Base-by-base conservation (phyloP, 2,113 vertebrate genomes). In the Pavo muticus region DNA sequence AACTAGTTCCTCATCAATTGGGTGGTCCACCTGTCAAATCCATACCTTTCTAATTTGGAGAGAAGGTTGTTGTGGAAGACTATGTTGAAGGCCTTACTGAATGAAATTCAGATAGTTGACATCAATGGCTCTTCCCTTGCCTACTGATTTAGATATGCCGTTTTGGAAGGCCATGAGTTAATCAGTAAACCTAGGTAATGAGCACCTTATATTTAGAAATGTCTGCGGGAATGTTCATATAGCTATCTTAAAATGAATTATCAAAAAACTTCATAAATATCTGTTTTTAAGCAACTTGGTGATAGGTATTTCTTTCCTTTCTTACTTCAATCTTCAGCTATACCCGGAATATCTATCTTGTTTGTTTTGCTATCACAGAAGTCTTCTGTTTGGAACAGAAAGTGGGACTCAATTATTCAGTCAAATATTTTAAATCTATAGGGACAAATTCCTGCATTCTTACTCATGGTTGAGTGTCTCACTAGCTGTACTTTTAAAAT, bases 171-270 rank as follows among this genome's bases (percentile, higher is more conserved):
- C 54, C 54, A 56, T 29, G 19, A 4, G 29, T 56, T 56, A 30
- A 25, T 56, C 16, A 56, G 10, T 17, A 17, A 56, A 32, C 10
- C 16, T 29, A 54, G 52, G 9, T 54, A 9, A 30, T 54, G 27
- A 29, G 9, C 60, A 16, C 35, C 59, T 39, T 27, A 27, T 25
- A 17, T 39, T 63, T 79, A 14, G 24, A 73, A 68, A 68, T 54
- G 2, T 44, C 9, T 72, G 30, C 1, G 56, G n/a, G 14, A 68
- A 9, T 1, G 0, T 65, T 61, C 65, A n/a, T 24, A 3, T 30
- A 14, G 19, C 3, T 47, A 40, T 20, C 8, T 23, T 44, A 44
- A 70, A 76, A n/a, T 19, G 23, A 61, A 39, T 37, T 61, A 16
- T 37, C 23, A 37, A 61, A 37, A 37, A 37, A 61, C 8, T 25